Evolutionary conservation across 2,888 invertebrate species (phyloP), one percentile per base, ranked within the genome.

Genomic region (Apodemia hepburni): DNA sequence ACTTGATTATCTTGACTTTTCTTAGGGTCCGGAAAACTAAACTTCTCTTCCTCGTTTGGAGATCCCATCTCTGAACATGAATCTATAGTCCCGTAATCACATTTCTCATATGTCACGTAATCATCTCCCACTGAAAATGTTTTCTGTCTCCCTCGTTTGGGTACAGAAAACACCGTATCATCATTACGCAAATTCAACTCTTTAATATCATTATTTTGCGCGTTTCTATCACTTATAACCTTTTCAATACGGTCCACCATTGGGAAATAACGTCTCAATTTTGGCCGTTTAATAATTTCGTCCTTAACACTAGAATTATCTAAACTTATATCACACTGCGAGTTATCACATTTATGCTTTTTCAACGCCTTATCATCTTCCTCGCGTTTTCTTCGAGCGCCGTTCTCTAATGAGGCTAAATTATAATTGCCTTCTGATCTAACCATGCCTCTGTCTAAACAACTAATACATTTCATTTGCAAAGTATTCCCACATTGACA

Each of bases 321-420:
- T 75, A 81, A 73, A 72, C 70, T 73, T 75, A 78, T 84, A 81
- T 82, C 82, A 82, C 84, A 80, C 78, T 71, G 77, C 74, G 73
- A 67, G 80, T 81, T 90, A 90, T 91, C 91, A 90, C 90, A 91
- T 86, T 91, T 90, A 73, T 79, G 87, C 84, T 90, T 90, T 72
- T 88, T 86, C 67, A 82, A 73, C 72, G 78, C 74, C 65, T 81
- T 84, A 11, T 77, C 81, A 47, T 80, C 82, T 4, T 82, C 83
- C 35, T 80, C 81, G 51, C 78, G 78, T 73, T 80, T 82, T 58
- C 82, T 70, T 47, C 84, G 73, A 9, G 77, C 79, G 9, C 81
- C 81, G 58, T 76, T 80, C 60, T 81, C 75, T 6, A 83, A 58
- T 0, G 79, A 77, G 0, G 83, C 81, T 17, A 91, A 62, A 60